These are phyloP conservation scores for Plagodis dolabraria DNA, from an alignment of 2,888 invertebrate genomes.

Conservation along the genomic window DNA sequence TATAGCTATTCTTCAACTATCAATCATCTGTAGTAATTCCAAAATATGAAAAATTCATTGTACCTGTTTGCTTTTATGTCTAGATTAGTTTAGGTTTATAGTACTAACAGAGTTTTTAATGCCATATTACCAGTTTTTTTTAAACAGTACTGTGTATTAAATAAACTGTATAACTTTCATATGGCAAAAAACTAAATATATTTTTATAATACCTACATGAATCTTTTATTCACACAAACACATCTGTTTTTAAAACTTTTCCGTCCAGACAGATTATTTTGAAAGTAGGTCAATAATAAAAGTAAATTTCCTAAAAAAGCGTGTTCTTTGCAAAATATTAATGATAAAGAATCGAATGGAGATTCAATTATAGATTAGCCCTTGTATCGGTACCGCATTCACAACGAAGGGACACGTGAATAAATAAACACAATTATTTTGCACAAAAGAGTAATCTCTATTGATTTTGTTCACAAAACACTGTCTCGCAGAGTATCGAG, in stretches of 20 bases:
- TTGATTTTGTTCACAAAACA: constrained; percentile 73
- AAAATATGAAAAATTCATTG: too few species aligned
- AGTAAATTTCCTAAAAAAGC: constrained; percentile 44
- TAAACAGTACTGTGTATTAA: too few species aligned
- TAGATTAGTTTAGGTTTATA: too few species aligned
- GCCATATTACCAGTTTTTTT: too few species aligned
- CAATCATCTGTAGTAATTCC: too few species aligned
- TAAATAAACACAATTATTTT: constrained; percentile 83
- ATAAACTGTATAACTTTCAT: too few species aligned
- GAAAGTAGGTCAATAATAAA: constrained; percentile 44
- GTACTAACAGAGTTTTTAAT: too few species aligned
- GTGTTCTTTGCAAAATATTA: constrained; percentile 62
- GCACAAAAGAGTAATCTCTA: constrained; percentile 78
- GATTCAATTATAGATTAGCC: constrained; percentile 85
- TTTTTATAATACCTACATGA: too few species aligned
- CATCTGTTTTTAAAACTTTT: neutral
- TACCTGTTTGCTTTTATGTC: too few species aligned
- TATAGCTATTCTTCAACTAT: too few species aligned
- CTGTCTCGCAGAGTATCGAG: constrained; percentile 62
- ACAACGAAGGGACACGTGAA: constrained; percentile 79
- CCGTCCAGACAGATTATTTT: neutral
- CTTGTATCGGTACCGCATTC: constrained; percentile 76
- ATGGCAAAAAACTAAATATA: too few species aligned
- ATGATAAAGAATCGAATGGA: constrained; percentile 76
- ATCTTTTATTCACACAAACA: too few species aligned